phyloP scores from a whole-genome alignment of 1,140 invertebrate genomes.

The Sweltsa coloradensis region DNA sequence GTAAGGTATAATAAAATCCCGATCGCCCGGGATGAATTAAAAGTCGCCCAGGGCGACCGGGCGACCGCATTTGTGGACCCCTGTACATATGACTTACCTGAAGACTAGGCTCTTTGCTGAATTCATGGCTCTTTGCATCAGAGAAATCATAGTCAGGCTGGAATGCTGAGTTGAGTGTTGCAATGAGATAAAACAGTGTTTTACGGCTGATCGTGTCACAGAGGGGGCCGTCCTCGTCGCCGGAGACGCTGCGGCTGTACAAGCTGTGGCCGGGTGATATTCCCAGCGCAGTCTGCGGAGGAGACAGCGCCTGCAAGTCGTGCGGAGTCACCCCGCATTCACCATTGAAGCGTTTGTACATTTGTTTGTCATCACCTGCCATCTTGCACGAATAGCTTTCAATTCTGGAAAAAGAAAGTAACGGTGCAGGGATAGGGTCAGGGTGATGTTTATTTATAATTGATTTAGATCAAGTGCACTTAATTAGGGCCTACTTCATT shows the following conservation, averaged over 20 bases:
- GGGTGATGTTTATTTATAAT: too few species aligned
- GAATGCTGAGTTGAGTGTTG: slow-evolving; percentile 95
- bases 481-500: too few species aligned
- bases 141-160: slow-evolving; percentile 97
- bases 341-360: slow-evolving; percentile 80
- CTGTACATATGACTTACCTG: too few species aligned
- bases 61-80: too few species aligned
- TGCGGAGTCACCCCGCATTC: slow-evolving; percentile 67
- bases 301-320: slow-evolving; percentile 85
- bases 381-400: slow-evolving; percentile 98
- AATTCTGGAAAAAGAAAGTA: slow-evolving; percentile 51
- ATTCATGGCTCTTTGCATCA: slow-evolving; percentile 94
- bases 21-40: too few species aligned
- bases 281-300: slow-evolving; percentile 60
- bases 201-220: slow-evolving; percentile 93
- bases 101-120: slow-evolving; percentile 84
- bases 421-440: too few species aligned
- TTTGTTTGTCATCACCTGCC: slow-evolving; percentile 85
- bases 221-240: slow-evolving; percentile 73
- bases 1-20: too few species aligned
- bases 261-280: slow-evolving; percentile 51
- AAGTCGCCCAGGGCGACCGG: too few species aligned
- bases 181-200: slow-evolving; percentile 93
- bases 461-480: too few species aligned
- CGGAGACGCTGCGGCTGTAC: slow-evolving; percentile 70